Conservation (phyloP, 1,140 invertebrate species). For the Latrodectus geometricus region DNA sequence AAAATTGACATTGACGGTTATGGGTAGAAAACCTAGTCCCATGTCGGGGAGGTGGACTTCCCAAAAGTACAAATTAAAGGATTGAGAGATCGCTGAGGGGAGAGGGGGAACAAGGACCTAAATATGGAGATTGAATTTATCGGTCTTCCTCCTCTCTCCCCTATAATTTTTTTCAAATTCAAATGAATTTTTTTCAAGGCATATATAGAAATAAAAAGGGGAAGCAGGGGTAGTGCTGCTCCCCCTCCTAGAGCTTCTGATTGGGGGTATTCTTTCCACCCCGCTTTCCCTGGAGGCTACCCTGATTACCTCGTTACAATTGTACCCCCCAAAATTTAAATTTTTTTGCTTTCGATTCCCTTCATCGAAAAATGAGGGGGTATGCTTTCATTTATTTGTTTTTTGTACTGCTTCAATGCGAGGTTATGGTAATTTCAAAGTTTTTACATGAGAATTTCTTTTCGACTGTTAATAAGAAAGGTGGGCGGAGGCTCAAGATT, state of each 20-base stretch:
- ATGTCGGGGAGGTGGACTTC: not conserved
- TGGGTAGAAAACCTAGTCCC: not conserved
- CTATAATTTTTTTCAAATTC: not conserved
- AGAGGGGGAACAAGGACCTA: not conserved
- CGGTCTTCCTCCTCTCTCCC: not conserved
- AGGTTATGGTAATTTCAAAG: not conserved
- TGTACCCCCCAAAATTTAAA: conserved; percentile 39
- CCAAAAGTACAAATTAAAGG: conserved; percentile 51
- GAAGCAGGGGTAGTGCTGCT: not conserved
- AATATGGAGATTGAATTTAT: conserved; percentile 56
- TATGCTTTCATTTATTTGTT: not conserved
- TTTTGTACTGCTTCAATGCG: not conserved
- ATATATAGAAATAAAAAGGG: not conserved
- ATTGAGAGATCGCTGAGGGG: not conserved
- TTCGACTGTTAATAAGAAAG: too few relatives aligned
- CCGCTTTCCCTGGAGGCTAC: conserved; percentile 13
- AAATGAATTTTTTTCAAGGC: not conserved
- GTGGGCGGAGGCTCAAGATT: too few relatives aligned
- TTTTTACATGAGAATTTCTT: not conserved
- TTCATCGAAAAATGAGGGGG: not conserved
- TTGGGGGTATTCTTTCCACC: conserved; percentile 16
- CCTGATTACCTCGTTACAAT: conserved; percentile 50
- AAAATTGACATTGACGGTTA: conserved; percentile 22
- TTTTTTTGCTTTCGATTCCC: conserved; percentile 10
- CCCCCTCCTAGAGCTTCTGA: conserved; percentile 2